Evolutionary conservation across 1,140 invertebrate species (phyloP).

Genomic region (Plectrocnemia conspersa): DNA sequence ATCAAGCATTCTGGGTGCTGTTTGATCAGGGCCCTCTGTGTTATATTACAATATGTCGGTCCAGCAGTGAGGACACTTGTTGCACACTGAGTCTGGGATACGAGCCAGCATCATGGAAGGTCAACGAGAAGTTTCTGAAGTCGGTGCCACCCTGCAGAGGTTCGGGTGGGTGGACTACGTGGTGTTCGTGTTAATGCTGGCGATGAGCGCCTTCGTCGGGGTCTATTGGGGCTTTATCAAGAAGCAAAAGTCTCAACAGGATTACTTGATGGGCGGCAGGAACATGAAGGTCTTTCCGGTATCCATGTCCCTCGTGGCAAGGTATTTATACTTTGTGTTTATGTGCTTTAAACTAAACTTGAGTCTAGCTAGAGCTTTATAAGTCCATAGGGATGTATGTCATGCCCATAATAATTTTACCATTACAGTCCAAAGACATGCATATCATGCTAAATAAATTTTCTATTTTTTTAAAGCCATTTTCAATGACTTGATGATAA

Average conservation of each 20-base stretch:
- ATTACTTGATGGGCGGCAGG: conserved; percentile 75
- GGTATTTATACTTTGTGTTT: conserved; percentile 44
- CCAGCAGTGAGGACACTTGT: conserved; percentile 11
- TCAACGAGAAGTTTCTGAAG: conserved; percentile 16
- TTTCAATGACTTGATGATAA: too few relatives aligned
- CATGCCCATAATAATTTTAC: too few relatives aligned
- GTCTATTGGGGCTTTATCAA: conserved; percentile 69
- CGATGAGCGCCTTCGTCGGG: conserved; percentile 61
- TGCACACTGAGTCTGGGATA: too few relatives aligned
- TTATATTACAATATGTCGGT: conserved; percentile 27
- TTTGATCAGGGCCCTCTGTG: conserved; percentile 28
- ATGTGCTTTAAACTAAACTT: too few relatives aligned
- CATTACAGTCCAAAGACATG: too few relatives aligned
- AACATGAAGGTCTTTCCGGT: conserved; percentile 74
- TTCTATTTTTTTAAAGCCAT: too few relatives aligned
- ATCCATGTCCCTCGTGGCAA: conserved; percentile 71
- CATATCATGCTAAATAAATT: too few relatives aligned
- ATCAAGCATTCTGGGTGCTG: conserved; percentile 32
- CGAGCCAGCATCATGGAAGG: conserved; percentile 24
- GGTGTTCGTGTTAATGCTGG: conserved; percentile 67
- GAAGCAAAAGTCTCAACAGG: conserved; percentile 53
- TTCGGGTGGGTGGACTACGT: conserved; percentile 64
- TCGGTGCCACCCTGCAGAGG: conserved; percentile 48
- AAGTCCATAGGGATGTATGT: too few relatives aligned
- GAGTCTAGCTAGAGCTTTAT: too few relatives aligned